Conservation (phyloP, 1,140 invertebrate species). For the Penaeus vannamei region DNA sequence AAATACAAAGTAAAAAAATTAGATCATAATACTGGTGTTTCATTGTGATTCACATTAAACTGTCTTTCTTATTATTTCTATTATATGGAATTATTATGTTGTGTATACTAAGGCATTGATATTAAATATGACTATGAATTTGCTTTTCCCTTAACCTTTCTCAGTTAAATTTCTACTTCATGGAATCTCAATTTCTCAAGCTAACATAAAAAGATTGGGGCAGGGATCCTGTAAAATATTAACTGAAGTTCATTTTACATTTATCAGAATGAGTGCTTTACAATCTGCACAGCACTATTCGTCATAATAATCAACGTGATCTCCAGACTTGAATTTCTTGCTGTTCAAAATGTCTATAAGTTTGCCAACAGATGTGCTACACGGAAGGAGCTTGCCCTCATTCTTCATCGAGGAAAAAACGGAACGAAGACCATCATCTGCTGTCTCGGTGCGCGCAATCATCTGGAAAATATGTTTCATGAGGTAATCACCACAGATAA, state of each 20-base stretch:
- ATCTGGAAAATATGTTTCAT: background rate
- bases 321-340: conserved; percentile 50
- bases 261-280: background rate
- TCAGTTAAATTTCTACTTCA: too few relatives aligned
- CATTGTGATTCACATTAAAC: too few relatives aligned
- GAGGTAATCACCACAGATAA: too few relatives aligned
- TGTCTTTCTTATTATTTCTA: too few relatives aligned
- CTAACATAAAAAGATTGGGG: too few relatives aligned
- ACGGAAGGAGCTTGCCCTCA: conserved; percentile 36
- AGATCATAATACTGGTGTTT: too few relatives aligned
- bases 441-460: conserved; percentile 29
- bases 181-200: too few relatives aligned
- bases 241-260: background rate
- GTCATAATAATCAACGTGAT: conserved; percentile 53
- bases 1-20: too few relatives aligned
- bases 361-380: conserved; percentile 34
- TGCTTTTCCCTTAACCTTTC: too few relatives aligned
- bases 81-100: too few relatives aligned
- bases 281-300: background rate
- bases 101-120: too few relatives aligned
- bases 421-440: conserved; percentile 2
- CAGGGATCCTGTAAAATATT: background rate
- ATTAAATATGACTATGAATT: too few relatives aligned
- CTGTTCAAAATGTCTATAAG: conserved; percentile 26
- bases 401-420: conserved; percentile 39